Base-by-base conservation (phyloP, 2,888 invertebrate species). In the Euproctis similis region DNA sequence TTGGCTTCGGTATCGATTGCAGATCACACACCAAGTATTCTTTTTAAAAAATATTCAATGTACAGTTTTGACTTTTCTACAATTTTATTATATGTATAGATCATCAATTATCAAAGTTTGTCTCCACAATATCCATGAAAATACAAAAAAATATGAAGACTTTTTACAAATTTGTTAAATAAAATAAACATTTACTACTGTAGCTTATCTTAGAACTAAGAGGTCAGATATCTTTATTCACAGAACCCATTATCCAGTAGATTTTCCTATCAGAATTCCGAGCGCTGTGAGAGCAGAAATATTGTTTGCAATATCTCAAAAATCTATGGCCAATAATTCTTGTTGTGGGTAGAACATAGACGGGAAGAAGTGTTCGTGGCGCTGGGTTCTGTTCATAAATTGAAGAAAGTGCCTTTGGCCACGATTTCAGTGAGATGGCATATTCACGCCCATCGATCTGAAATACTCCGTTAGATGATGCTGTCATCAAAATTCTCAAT, bases 301-400 rank as follows among this genome's bases (percentile, higher is more conserved):
- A 19, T 19, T 18, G 18, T 4, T n/a, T 4, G 28, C 37, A 41
- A 38, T 48, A 46, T 43, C 32, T 48, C 41, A 47, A 48, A 50
- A 46, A 47, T 36, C 47, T 39, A 26, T 24, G 36, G 32, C 35
- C 41, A 43, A 48, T 48, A 51, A 48, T 31, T 48, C 36, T 43
- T 34, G 24, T 23, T 26, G 32, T 36, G 36, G 36, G 33, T 35
- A 35, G 41, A 47, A 48, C 48, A 46, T 47, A 51, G 47, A 37
- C 39, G 26, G 30, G 47, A 41, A n/a, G 41, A 43, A 47, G 50
- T 36, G 51, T 47, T 47, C 32, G 33, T 28, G 43, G 51, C 51
- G 32, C 30, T n/a, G 35, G 38, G 40, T 38, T 28, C 38, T 26
- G 26, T 10, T 32, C 44, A 46, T 48, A 48, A 48, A 48, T 48